Base-by-base conservation (phyloP, 2,797 vertebrate species). In the Rhynchonycteris naso region DNA sequence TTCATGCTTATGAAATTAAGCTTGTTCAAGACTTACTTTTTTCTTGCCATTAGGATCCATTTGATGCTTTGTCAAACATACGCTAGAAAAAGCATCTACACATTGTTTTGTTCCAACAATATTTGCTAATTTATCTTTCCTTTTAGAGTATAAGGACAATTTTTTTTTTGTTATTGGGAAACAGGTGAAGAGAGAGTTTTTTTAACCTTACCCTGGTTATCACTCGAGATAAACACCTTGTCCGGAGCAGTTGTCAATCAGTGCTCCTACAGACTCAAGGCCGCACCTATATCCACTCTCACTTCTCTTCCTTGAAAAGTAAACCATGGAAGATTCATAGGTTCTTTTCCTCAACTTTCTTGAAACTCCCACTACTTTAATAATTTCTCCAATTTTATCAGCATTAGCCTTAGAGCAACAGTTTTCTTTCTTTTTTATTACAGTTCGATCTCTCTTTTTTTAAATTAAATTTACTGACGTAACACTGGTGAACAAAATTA, bases 1-100 rank as follows among this genome's bases (percentile, higher is more conserved):
- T 71, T 68, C 28, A 72, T n/a, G 5, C 88, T 94, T 82, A 81
- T 30, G 69, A 90, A 84, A 91, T 92, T 75, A 84, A 76, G 18
- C 66, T 80, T 88, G 24, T 61, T 78, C 47, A 30, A 76, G 54
- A 85, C 24, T 61, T 72, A 84, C 16, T 61, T 66, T 78, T 86
- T 79, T 61, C 88, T 93, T 21, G 24, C 71, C 56, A n/a, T 10
- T 81, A 76, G 54, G 19, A 78, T 86, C 19, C 5, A 71, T 59
- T 52, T 89, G 61, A 82, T 83, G 26, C n/a, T 65, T 75, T 61
- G 26, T 80, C 71, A 84, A 84, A 76, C 47, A 66, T 58, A 47
- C 4, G 7, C 18, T 58, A 71, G n/a, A 63, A 52, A 90, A 90
- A 38, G 11, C 19, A 72, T 68, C 54, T 4, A 43, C 65, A 33